A percentile compares a stretch with the other conserved stretches of the same genome.
Conservation (phyloP, 2,113 vertebrate species). For the Psephotus haematonotus region DNA sequence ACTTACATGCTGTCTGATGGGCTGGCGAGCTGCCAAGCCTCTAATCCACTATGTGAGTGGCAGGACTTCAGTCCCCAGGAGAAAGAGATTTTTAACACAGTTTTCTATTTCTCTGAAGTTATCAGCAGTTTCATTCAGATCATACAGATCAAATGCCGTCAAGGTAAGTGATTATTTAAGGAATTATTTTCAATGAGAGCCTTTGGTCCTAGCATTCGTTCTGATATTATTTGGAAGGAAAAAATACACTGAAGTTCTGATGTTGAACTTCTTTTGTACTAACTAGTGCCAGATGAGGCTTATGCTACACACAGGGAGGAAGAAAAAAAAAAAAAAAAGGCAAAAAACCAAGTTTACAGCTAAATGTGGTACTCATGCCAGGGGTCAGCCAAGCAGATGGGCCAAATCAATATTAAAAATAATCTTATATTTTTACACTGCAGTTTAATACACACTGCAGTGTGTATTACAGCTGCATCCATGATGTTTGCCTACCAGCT, state of each 20-base stretch:
- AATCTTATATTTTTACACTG: not conserved
- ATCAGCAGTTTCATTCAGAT: constrained; percentile 59
- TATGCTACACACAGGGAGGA: not conserved
- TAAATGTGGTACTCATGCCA: not conserved
- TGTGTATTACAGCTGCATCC: not conserved
- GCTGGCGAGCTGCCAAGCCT: constrained; percentile 58
- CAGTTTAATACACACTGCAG: not conserved
- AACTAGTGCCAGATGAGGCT: not conserved
- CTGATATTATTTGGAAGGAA: not conserved
- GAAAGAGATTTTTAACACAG: constrained; percentile 52
- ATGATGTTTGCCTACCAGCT: not conserved
- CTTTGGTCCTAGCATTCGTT: not conserved
- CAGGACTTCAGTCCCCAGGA: constrained; percentile 52
- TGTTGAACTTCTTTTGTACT: not conserved
- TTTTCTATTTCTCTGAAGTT: constrained; percentile 60
- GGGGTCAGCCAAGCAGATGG: not conserved
- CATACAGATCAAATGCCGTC: constrained; percentile 49
- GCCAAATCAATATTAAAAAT: not conserved
- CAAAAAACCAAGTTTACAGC: not conserved
- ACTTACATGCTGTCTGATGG: constrained; percentile 52
- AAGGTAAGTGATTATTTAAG: constrained; percentile 67
- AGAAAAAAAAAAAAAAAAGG: not conserved
- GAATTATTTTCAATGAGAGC: constrained; percentile 53
- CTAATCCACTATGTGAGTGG: constrained; percentile 59
- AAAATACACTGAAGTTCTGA: not conserved